Evolutionary conservation across 2,888 invertebrate genomes (phyloP).

Genomic region (Dugesia japonica): DNA sequence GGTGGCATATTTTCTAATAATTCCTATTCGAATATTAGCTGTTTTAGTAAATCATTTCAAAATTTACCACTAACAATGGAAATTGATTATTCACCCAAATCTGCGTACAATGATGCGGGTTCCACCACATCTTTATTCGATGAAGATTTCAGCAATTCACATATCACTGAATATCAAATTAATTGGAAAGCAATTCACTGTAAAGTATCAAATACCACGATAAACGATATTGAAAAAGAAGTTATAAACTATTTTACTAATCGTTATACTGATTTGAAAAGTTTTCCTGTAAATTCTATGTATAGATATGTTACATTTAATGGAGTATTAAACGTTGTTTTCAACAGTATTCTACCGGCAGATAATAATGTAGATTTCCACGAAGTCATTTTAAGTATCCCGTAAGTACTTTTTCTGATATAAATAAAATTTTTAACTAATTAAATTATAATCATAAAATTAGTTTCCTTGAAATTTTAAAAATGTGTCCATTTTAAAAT

Average conservation of each 20-base stretch:
- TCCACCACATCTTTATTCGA: not conserved
- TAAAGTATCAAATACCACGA: not conserved
- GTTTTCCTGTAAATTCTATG: not conserved
- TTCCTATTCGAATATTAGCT: not conserved
- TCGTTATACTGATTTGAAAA: not conserved
- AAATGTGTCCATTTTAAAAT: no score
- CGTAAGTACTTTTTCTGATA: not conserved
- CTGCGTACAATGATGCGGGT: not conserved
- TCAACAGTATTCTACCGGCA: not conserved
- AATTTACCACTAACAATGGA: not conserved
- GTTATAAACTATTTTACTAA: not conserved
- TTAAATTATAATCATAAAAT: no score
- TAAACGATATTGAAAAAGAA: not conserved
- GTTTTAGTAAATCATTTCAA: conserved; percentile 2
- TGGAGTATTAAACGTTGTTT: not conserved
- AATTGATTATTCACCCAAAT: not conserved
- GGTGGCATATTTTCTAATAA: not conserved
- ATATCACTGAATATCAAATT: not conserved
- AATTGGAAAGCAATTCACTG: not conserved
- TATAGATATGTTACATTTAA: not conserved
- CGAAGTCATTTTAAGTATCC: not conserved
- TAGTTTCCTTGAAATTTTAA: no score
- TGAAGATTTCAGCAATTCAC: not conserved
- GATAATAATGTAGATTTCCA: not conserved
- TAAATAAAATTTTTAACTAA: no score